Evolutionary conservation across 2,888 invertebrate species (phyloP), one percentile per base, ranked within the genome.

Genomic region (Beris chalybata): DNA sequence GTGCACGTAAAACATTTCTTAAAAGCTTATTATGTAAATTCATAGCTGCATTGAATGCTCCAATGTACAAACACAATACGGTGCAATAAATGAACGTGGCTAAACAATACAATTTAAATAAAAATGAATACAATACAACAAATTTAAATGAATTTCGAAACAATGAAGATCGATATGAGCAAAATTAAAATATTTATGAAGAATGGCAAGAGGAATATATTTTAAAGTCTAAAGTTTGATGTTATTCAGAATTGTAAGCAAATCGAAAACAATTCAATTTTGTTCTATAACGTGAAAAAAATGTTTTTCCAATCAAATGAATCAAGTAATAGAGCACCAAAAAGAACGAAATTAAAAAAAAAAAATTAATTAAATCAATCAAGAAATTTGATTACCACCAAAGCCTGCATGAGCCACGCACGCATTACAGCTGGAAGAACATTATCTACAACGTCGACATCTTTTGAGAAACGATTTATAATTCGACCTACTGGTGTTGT

Each of bases 401-500:
- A 81, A 67, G 78, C 74, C 72, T 78, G 79, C 71, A 74, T 77
- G 48, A 85, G 57, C 74, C 82, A 81, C 67, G 78, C 76, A 70
- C 75, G 72, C 64, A 78, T 61, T 67, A 76, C 74, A 38, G 67
- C 31, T 69, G 86, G 86, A 73, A 87, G 76, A 55, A 75, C 75
- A 72, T 81, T 82, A 78, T 88, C 87, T 76, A 85, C 76, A 65
- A 82, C 78, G 74, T 87, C 84, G 72, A 87, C 79, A 77, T 88
- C 87, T 76, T 83, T 84, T 69, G 86, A 83, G 77, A 87, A 87
- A 70, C 88, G 83, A 80, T 87, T 87, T 54, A 92, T 82, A 73
- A 92, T 86, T 73, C 92, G 84, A 78, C 92, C 92, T 71, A 86
- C 74, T 53, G 92, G 92, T 65, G 91, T 92, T 73, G 87, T 87